Evolutionary conservation across 2,113 vertebrate genomes (phyloP).

Genomic region (Panurus biarmicus): DNA sequence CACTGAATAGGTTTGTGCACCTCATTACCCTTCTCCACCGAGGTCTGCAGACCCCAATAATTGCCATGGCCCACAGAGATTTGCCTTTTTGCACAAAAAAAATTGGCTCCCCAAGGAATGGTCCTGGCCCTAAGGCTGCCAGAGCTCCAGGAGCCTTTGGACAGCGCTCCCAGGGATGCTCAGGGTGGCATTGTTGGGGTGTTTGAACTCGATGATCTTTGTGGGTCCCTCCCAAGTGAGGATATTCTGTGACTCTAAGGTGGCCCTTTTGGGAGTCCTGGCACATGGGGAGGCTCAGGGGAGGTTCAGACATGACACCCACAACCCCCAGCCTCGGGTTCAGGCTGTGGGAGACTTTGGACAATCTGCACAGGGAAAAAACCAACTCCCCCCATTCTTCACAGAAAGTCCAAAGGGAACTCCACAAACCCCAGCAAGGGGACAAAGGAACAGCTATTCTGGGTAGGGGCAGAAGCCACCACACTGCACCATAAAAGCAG

Average conservation of each 20-base stretch:
- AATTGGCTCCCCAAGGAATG: background rate
- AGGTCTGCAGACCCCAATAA: background rate
- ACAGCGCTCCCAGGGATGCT: rapidly evolving
- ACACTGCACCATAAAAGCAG: background rate
- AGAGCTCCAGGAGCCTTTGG: background rate
- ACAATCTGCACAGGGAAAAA: rapidly evolving
- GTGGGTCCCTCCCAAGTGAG: background rate
- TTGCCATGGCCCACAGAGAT: rapidly evolving
- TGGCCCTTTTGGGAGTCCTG: background rate
- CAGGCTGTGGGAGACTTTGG: background rate
- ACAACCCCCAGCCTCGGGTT: background rate
- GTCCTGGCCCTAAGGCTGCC: rapidly evolving
- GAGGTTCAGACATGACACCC: rapidly evolving
- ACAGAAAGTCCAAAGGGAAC: background rate
- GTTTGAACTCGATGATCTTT: background rate
- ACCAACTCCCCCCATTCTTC: background rate
- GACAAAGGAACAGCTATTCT: background rate
- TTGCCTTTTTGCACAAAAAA: background rate
- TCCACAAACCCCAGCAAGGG: background rate
- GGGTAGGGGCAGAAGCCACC: background rate
- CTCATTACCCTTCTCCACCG: rapidly evolving
- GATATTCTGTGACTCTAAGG: background rate
- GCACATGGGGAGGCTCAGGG: rapidly evolving
- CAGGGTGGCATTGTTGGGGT: background rate
- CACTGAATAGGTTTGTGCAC: background rate